Evolutionary conservation across 2,888 invertebrate genomes (phyloP).

Genomic region (Diarsia brunnea): DNA sequence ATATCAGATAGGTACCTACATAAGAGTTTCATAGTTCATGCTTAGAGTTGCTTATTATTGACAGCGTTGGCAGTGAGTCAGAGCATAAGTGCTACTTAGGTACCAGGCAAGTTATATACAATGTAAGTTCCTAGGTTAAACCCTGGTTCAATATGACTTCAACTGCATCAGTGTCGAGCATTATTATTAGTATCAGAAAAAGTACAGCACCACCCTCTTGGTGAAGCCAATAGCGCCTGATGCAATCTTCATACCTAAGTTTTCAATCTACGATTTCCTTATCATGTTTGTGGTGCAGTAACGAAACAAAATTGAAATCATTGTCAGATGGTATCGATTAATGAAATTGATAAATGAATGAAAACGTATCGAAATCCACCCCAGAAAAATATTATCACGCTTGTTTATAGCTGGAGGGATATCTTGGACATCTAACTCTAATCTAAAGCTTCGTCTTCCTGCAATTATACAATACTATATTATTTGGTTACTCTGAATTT

Average conservation of each 20-base stretch:
- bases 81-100: no score
- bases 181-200: neutral
- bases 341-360: neutral
- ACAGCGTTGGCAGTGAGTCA: no score
- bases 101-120: no score
- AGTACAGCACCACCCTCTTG: neutral
- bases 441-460: neutral
- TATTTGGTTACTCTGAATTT: neutral
- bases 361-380: neutral
- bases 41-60: no score
- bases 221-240: slow-evolving; percentile 1
- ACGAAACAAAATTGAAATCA: no score
- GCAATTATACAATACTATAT: no score
- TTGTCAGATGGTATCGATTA: no score
- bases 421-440: neutral
- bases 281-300: no score
- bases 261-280: neutral
- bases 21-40: no score
- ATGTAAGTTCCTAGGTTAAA: no score
- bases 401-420: neutral
- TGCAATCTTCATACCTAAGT: neutral
- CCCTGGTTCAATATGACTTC: neutral
- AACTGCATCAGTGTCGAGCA: neutral
- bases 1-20: no score
- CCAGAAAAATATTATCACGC: slow-evolving; percentile 1